Percentiles rank a stretch among this genome's conserved stretches.
Evolutionary conservation across 2,888 invertebrate genomes (phyloP).

Genomic region (Chalcosyrphus nemorum): DNA sequence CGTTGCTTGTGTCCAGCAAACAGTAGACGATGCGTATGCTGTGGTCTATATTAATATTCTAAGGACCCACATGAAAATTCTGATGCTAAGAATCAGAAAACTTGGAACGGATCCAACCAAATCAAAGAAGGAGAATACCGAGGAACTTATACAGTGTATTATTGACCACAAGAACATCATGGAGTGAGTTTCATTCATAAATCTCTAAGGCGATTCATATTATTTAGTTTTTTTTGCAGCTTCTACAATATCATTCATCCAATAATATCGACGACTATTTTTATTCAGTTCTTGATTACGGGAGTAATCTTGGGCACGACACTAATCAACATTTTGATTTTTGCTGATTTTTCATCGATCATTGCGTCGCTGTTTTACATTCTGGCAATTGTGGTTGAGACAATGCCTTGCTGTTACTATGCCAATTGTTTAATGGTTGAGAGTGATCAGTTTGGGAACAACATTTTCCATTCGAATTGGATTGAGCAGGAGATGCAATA

Average conservation of each 20-base stretch:
- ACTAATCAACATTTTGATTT: constrained; percentile 74
- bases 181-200: constrained; percentile 20
- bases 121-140: constrained; percentile 37
- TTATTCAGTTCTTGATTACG: constrained; percentile 74
- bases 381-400: constrained; percentile 69
- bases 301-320: constrained; percentile 73
- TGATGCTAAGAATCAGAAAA: constrained; percentile 60
- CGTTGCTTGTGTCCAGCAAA: constrained; percentile 70
- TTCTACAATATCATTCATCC: constrained; percentile 54
- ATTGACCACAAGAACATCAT: constrained; percentile 70
- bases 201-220: background rate
- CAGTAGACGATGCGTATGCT: constrained; percentile 70
- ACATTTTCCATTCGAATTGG: constrained; percentile 74
- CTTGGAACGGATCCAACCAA: constrained; percentile 19
- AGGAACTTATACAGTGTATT: constrained; percentile 72
- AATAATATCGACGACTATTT: constrained; percentile 74
- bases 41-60: constrained; percentile 73
- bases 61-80: constrained; percentile 63
- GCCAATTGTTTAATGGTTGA: constrained; percentile 73
- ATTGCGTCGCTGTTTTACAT: constrained; percentile 72
- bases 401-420: constrained; percentile 73
- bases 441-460: constrained; percentile 65
- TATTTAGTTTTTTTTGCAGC: constrained; percentile 11
- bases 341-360: constrained; percentile 68
- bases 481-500: constrained; percentile 68